Evolutionary conservation across 92 coral and sea anemone genomes (phyloP), one percentile per base, ranked within the genome.

Genomic region (Galaxea fascicularis): DNA sequence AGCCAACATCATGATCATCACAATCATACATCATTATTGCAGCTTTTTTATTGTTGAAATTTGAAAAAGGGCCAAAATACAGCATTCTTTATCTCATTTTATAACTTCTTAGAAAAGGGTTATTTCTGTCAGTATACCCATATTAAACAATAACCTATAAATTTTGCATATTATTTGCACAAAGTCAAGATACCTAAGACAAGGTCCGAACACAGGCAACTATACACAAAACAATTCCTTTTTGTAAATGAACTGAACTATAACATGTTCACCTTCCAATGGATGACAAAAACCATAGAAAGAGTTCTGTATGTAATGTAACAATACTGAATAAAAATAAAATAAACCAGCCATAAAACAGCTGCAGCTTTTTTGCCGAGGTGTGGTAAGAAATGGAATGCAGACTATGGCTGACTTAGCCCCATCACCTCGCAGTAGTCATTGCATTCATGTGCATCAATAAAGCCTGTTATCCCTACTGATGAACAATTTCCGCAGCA

Each of bases 381-480:
- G 20, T 47, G 39, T 29, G 52, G 80, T 14, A 76, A 68, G 67
- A 20, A 63, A 49, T 47, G 39, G 10, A 76, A 76, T 76, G 47
- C 53, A 57, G 29, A 10, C 80, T 56, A 56, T 76, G 65, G n/a
- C 51, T 74, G 77, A 68, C 59, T 74, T 86, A 71, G 58, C 31
- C 79, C 78, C 41, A 87, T 71, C 91, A 91, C 74, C 53, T 65
- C 74, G 62, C 91, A 91, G 82, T 77, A 84, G 69, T 68, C 64
- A 67, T 91, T 91, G 84, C 94, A 91, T 44, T 57, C 84, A 83
- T 91, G 94, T 52, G 28, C 76, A 67, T 68, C 25, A 29, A 74
- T 67, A 75, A 87, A 91, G 57, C 65, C 63, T 71, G 66, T 66
- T 18, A 89, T 89, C 13, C 89, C 93, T 21, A 73, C 84, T 20